Evolutionary conservation across 2,797 vertebrate species (phyloP), one percentile per base, ranked within the genome.

Genomic region (Cebuella pygmaea): DNA sequence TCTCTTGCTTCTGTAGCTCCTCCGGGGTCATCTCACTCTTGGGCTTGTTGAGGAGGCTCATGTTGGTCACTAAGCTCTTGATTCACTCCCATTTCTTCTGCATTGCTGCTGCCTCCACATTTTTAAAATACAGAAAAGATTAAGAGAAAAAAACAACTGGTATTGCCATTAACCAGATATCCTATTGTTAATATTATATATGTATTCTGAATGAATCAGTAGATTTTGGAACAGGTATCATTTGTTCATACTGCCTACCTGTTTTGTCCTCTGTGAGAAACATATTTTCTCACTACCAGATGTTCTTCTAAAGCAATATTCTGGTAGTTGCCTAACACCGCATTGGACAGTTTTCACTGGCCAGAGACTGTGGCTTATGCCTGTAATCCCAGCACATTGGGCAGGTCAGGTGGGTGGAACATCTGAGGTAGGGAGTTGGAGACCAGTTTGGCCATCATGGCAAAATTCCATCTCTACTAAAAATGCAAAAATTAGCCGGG

Each of bases 231-330:
- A 27, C 24, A 46, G 46, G 2, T 86, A 20, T 78, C 12, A 57
- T 55, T 46, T 76, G 39, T 86, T 92, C 41, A 15, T 87, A 59
- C 19, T 76, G 36, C 72, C 41, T 88, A 0, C 59, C 24, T 70
- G 0, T 78, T 90, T 94, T 78, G 27, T 90, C 22, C 7, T 55
- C 41, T 95, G 30, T 76, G 44, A 75, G 74, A 48, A 95, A 85
- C 79, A 57, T 61, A 30, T 57, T 95, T 64, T 72, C 46, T 96
- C 33, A 2, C 57, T 82, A 5, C 76, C 76, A 75, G 57, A 59
- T 80, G 44, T 94, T 97, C 52, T 92, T 92, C 67, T 64, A 74
- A 93, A 87, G 24, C 30, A 72, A 76, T 86, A 39, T 79, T 83
- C 70, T 94, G 30, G 44, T 95, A 52, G 70, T 92, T 97, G 52